Base-by-base conservation (phyloP, 2,888 invertebrate species). In the Drosophila neonasuta region DNA sequence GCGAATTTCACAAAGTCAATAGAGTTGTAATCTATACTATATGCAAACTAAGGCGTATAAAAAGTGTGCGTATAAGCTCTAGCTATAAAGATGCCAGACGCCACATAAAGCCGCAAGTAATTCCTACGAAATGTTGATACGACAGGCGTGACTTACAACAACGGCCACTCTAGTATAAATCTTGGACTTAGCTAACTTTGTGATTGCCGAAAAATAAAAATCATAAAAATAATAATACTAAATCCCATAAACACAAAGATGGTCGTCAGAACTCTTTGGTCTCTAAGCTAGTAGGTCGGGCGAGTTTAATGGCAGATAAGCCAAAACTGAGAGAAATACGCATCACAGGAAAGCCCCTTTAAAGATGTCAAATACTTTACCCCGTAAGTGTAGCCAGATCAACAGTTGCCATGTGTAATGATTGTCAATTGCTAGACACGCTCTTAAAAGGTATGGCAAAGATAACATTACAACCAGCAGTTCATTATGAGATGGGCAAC, bases 271-370 rank as follows among this genome's bases (percentile, higher is more conserved):
- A 48, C 13, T 48, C 54, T 6, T 32, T 59, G 5, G 48, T 61
- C 46, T 49, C 56, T 61, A 56, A 62, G 56, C 56, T 49, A 34
- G 2, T 29, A 24, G 49, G 65, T 66, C 66, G 71, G 70, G 64
- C 74, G 70, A 68, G 86, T 78, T 84, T 64, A 81, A 86, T 75
- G 86, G 50, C 84, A 78, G 81, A 81, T 81, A 84, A 81, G 68
- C 10, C 20, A 39, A 63, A 62, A 24, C 24, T 1, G 44, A 3
- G 13, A 30, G 24, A 61, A 72, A 65, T 57, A 68, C 80, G 68
- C 77, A 66, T 61, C 46, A 41, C n/a, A 9, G n/a, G 49, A 60
- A 58, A 68, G 46, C 52, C 57, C 45, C 61, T 48, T 36, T 10
- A 41, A 15, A 42, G 41, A 7, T 15, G 15, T 15, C n/a, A 5